Evolutionary conservation across 1,140 invertebrate species (phyloP).

Genomic region (Maniola jurtina): DNA sequence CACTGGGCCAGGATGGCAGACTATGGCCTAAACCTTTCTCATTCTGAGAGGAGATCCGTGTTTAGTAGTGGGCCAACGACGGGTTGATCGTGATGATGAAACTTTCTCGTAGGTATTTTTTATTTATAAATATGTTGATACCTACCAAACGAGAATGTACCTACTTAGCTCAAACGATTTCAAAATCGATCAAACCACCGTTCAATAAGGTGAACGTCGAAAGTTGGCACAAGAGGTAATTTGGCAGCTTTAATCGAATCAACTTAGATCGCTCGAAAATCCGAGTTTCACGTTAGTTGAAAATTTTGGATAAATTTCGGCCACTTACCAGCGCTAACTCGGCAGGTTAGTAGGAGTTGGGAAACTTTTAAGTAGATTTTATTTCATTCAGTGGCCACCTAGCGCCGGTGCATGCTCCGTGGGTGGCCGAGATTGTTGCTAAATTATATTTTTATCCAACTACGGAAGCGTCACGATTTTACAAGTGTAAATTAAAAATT

Average conservation of each 20-base stretch:
- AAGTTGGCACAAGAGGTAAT: slow-evolving; percentile 18
- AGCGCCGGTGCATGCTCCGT: background rate
- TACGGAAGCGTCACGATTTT: too few species aligned
- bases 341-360: slow-evolving; percentile 1
- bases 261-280: slow-evolving; percentile 19
- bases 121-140: too few species aligned
- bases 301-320: slow-evolving; percentile 21
- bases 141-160: too few species aligned
- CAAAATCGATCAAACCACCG: background rate
- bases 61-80: too few species aligned
- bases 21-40: too few species aligned
- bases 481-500: too few species aligned
- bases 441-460: background rate
- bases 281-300: slow-evolving; percentile 16
- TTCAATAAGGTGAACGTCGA: background rate
- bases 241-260: slow-evolving; percentile 24
- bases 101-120: too few species aligned
- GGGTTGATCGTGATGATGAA: too few species aligned
- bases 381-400: background rate
- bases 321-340: slow-evolving; percentile 17
- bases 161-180: background rate
- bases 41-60: too few species aligned
- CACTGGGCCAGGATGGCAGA: too few species aligned
- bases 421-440: background rate
- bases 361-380: slow-evolving; percentile 8